Conservation (phyloP, 2,888 invertebrate species). For the Aethes cnicana region DNA sequence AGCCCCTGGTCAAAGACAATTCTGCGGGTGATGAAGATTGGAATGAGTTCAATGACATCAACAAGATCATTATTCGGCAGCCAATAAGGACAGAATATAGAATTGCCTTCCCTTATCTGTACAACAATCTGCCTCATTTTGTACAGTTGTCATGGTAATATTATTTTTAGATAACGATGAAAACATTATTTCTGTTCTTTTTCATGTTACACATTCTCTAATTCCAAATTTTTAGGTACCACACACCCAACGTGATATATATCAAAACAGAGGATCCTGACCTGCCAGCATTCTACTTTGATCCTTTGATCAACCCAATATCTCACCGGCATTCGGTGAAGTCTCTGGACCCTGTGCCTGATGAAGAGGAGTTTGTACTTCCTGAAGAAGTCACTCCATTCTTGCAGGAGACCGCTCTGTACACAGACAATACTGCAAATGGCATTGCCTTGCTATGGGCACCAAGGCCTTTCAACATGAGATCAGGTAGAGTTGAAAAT, state of each 20-base stretch:
- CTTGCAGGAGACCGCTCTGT: slow-evolving; percentile 96
- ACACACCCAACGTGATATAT: slow-evolving; percentile 99
- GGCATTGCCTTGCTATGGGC: slow-evolving; percentile 99
- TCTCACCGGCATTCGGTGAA: slow-evolving; percentile 95
- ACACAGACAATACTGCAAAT: slow-evolving; percentile 99
- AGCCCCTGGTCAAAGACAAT: slow-evolving; percentile 98
- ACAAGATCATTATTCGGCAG: slow-evolving; percentile 99
- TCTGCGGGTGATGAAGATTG: slow-evolving; percentile 99
- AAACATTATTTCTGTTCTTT: too few species aligned
- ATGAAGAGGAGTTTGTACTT: slow-evolving; percentile 96
- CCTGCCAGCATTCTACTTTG: slow-evolving; percentile 99
- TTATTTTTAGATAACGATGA: too few species aligned
- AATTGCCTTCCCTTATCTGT: slow-evolving; percentile 99
- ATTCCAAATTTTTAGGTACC: slow-evolving; percentile 89
- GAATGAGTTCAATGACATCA: slow-evolving; percentile 99
- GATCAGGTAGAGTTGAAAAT: slow-evolving; percentile 84
- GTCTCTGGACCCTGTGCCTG: slow-evolving; percentile 92
- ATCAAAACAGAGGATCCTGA: slow-evolving; percentile 99
- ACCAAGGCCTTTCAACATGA: slow-evolving; percentile 97
- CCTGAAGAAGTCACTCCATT: slow-evolving; percentile 96
- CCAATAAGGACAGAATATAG: slow-evolving; percentile 99
- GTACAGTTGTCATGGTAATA: slow-evolving; percentile 99
- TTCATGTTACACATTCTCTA: not conserved
- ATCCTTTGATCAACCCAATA: slow-evolving; percentile 99
- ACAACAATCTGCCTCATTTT: slow-evolving; percentile 99